Base-by-base conservation (phyloP, 2,113 vertebrate species). In the Esox niger region DNA sequence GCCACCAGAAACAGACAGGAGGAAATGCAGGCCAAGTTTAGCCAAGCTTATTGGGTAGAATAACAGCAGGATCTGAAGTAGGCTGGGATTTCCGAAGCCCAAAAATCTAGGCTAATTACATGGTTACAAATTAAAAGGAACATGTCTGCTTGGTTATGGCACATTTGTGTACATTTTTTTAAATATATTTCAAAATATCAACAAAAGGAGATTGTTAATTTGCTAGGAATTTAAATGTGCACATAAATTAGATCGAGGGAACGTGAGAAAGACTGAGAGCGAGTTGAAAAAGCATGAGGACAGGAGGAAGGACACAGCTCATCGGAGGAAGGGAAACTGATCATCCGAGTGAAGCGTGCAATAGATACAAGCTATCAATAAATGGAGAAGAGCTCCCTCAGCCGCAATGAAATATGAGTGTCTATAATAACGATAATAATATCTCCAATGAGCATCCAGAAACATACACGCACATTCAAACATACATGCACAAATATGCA, bases 311-410 rank as follows among this genome's bases (percentile, higher is more conserved):
- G 79, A 83, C 70, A 25, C 25, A 11, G 62, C 66, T 15, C 63
- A 69, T 57, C 46, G 75, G 58, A 58, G 72, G 58, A 70, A 55
- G 62, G 75, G 76, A 74, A 69, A 74, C 74, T 68, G 66, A 71
- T 82, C 68, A 75, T 78, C 56, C 68, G 76, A 56, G 35, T 68
- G 75, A 69, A 76, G 29, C 57, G 62, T 32, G 62, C 70, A 30
- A 67, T 55, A 67, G 26, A 26, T 35, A 66, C 71, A 67, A 10
- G 74, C 64, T 82, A 83, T 87, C 80, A 79, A 87, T 86, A 85
- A 60, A 73, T 58, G 25, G 25, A 59, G 57, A 30, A 31, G 57
- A 52, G 31, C 25, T 29, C 54, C 20, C 11, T 43, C 62, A 29
- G 60, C 58, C 33, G 63, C 73, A 62, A 35, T 80, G 77, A 84